Evolutionary conservation across 2,888 invertebrate species (phyloP).

Genomic region (Plebejus melissa): DNA sequence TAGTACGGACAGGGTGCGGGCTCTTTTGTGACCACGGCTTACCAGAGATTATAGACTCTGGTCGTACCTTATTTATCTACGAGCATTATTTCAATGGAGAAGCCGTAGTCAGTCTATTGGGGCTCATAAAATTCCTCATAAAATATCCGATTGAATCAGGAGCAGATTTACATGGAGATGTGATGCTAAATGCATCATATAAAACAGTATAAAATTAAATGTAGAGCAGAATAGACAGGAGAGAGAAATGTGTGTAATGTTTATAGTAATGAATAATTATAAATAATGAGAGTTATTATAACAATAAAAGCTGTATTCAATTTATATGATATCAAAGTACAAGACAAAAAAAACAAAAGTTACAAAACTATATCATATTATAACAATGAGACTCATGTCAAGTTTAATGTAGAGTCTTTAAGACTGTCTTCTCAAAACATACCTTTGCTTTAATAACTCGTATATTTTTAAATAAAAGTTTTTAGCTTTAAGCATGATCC

Average conservation of each 20-base stretch:
- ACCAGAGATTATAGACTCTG: constrained; percentile 25
- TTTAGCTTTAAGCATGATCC: not conserved
- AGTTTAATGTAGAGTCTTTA: not conserved
- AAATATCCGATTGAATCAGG: constrained; percentile 3
- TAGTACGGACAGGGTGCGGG: constrained; percentile 63
- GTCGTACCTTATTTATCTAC: constrained; percentile 18
- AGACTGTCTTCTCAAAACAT: no score
- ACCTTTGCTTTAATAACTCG: not conserved
- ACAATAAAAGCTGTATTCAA: not conserved
- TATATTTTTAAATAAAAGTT: not conserved
- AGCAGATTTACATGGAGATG: not conserved
- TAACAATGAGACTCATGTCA: not conserved
- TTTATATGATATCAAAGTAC: not conserved
- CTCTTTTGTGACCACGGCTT: constrained; percentile 49
- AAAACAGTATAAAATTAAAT: not conserved
- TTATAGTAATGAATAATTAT: not conserved
- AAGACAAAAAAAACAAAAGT: not conserved
- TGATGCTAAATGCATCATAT: not conserved
- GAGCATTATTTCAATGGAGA: not conserved
- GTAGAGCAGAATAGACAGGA: no score
- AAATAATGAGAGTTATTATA: not conserved
- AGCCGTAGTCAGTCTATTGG: not conserved
- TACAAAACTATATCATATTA: not conserved
- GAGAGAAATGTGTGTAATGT: no score
- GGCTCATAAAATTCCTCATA: not conserved